phyloP scores from a whole-genome alignment of 2,888 invertebrate species.

The Marasmarcha lunaedactyla region DNA sequence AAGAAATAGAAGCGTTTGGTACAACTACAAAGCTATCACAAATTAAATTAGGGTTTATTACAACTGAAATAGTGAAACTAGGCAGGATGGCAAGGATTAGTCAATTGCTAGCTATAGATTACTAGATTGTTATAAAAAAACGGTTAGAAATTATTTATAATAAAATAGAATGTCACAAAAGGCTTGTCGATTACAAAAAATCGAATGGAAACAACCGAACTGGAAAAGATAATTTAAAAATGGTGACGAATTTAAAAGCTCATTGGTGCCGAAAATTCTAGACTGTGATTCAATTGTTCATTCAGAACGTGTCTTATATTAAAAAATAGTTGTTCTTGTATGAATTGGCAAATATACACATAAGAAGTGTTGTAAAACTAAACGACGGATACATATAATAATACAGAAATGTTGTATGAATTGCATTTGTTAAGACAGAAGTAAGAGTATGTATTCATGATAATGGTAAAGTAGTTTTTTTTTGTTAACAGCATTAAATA shows the following conservation, averaged over 20 bases:
- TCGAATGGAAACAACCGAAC: constrained; percentile 25
- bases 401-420: constrained; percentile 38
- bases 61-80: constrained; percentile 58
- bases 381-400: constrained; percentile 24
- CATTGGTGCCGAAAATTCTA: constrained; percentile 69
- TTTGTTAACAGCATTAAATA: constrained; percentile 35
- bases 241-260: constrained; percentile 65
- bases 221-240: constrained; percentile 29
- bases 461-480: constrained; percentile 27
- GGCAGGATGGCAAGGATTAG: constrained; percentile 54
- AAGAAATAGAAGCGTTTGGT: constrained; percentile 39
- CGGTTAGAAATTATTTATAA: constrained; percentile 26
- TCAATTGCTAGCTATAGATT: constrained; percentile 68
- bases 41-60: constrained; percentile 45
- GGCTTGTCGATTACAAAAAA: constrained; percentile 43
- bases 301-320: constrained; percentile 69
- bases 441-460: constrained; percentile 28
- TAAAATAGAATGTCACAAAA: constrained; percentile 42
- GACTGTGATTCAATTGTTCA: constrained; percentile 70
- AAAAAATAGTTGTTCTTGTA: constrained; percentile 66
- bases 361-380: constrained; percentile 28
- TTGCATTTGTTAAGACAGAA: constrained; percentile 45
- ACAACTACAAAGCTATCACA: constrained; percentile 56
- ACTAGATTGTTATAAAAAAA: constrained; percentile 35
- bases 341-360: constrained; percentile 49